Conservation (phyloP, 1,140 invertebrate genomes). For the Thaumatotibia leucotreta region DNA sequence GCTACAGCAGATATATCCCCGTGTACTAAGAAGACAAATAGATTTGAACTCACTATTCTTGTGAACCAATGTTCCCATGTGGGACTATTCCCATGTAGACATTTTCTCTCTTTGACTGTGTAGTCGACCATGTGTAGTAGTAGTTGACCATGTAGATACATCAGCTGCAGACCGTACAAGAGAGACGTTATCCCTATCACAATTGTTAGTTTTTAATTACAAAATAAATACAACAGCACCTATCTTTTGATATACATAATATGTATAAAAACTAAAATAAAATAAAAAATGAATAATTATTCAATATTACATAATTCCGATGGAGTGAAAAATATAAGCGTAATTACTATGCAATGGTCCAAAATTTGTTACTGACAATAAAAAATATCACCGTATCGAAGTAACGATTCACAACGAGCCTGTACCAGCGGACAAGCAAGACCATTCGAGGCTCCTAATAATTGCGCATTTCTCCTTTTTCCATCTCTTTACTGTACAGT, state of each 20-base stretch:
- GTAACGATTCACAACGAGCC: slow-evolving; percentile 57
- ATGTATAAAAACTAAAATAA: slow-evolving; percentile 60
- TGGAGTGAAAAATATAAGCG: slow-evolving; percentile 55
- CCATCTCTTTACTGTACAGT: neutral
- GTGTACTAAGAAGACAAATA: neutral
- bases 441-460: neutral
- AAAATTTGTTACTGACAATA: slow-evolving; percentile 31
- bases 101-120: neutral
- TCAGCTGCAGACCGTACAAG: slow-evolving; percentile 29
- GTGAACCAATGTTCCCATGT: too few relatives aligned
- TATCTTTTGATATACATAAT: slow-evolving; percentile 66
- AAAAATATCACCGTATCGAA: slow-evolving; percentile 57
- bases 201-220: slow-evolving; percentile 59
- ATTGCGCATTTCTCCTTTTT: neutral
- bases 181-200: slow-evolving; percentile 63
- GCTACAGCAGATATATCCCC: neutral
- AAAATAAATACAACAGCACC: slow-evolving; percentile 73
- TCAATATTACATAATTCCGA: slow-evolving; percentile 46
- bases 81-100: too few relatives aligned
- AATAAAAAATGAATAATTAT: slow-evolving; percentile 56
- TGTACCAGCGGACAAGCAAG: neutral
- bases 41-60: too few relatives aligned
- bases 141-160: neutral
- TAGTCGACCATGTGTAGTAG: too few relatives aligned
- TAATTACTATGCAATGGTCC: slow-evolving; percentile 64